Base-by-base conservation (phyloP, 1,140 invertebrate species). In the Brachionus sp. region DNA sequence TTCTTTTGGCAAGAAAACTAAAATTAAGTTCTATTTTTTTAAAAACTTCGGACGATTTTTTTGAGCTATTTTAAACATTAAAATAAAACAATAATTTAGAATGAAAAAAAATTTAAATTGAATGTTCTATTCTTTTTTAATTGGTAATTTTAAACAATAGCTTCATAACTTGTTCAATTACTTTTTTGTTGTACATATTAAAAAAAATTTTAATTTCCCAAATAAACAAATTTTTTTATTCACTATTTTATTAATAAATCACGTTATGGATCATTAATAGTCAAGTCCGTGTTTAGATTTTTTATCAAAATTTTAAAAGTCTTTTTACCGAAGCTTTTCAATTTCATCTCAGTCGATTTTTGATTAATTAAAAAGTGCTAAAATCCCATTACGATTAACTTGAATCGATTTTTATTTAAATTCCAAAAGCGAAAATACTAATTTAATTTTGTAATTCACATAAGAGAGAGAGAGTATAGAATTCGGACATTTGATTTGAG, bases 371-470 rank as follows among this genome's bases (percentile, higher is more conserved):
- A 57, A 57, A 2, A 3, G 16, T 57, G 50, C 19, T 57, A 9
- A 57, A 57, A 57, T 57, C 50, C 50, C 50, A 57, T 57, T 57
- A 57, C 16, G 7, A 57, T 57, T 57, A 19, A 57, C 19, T 57
- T 57, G 50, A 57, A 57, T 57, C 16, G 50, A 57, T 57, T 57
- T 57, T 57, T 57, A 57, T 23, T 57, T 57, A 57, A 57, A 57
- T 57, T 57, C 50, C 1, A 57, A 57, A 57, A 57, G 6, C 2
- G 9, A 57, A 57, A 57, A 5, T 19, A 53, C 6, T 6, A 42
- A 42, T 42, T 42, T 10, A 42, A 42, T 10, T 1, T 42, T 23
- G 9, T 19, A 19, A 9, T 57, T 23, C 50, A 9, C 50, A 57
- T 57, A 57, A 23, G 50, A 23, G 5, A 23, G 50, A 23, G 5